phyloP scores from a whole-genome alignment of 1,140 invertebrate species.

The Neodiprion pinetum region DNA sequence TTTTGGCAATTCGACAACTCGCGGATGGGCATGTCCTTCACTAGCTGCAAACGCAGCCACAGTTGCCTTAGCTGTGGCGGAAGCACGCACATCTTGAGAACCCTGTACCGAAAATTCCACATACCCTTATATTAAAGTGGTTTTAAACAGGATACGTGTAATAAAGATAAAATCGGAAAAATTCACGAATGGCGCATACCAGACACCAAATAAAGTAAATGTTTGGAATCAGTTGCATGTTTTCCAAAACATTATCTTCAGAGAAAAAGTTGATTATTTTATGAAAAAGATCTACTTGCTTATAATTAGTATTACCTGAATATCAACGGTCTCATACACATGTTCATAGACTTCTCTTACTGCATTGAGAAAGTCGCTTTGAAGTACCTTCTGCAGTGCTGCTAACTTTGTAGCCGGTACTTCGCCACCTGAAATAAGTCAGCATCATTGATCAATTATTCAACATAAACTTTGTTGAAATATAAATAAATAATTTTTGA shows the following conservation, averaged over 20 bases:
- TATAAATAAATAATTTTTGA: slow-evolving; percentile 15
- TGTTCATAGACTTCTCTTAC: slow-evolving; percentile 99
- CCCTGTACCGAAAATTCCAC: slow-evolving; percentile 63
- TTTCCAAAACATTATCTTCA: slow-evolving; percentile 12
- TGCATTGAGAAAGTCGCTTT: slow-evolving; percentile 95
- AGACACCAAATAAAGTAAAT: too few species aligned
- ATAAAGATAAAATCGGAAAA: too few species aligned
- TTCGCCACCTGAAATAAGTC: slow-evolving; percentile 74
- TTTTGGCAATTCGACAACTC: slow-evolving; percentile 98
- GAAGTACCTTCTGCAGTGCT: slow-evolving; percentile 94
- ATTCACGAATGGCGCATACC: too few species aligned
- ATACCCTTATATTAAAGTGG: too few species aligned
- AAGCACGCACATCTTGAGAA: slow-evolving; percentile 93
- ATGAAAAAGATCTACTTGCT: slow-evolving; percentile 8
- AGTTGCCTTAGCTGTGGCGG: slow-evolving; percentile 94
- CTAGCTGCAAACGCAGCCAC: slow-evolving; percentile 99
- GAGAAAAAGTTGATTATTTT: too few species aligned
- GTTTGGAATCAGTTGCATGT: too few species aligned
- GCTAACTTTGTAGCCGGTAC: slow-evolving; percentile 94
- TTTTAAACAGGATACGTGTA: too few species aligned
- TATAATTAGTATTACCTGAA: slow-evolving; percentile 67
- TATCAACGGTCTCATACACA: slow-evolving; percentile 98
- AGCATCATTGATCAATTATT: slow-evolving; percentile 10
- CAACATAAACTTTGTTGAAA: slow-evolving; percentile 26
- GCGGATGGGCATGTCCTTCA: slow-evolving; percentile 98